Conservation (phyloP, 2,797 vertebrate species). For the Podargus strigoides region DNA sequence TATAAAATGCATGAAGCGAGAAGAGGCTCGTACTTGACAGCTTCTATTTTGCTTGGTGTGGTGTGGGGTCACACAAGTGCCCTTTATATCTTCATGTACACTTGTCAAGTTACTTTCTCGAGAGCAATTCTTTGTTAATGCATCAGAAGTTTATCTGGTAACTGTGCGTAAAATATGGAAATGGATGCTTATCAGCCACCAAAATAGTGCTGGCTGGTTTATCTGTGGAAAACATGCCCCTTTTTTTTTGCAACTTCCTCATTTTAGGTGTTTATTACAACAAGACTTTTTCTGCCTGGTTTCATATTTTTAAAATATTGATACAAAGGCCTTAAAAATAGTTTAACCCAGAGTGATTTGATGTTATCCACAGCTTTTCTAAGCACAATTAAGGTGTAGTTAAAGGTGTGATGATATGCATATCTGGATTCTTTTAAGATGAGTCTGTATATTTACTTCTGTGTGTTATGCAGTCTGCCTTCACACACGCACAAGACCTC, state of each 20-base stretch:
- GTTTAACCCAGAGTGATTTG: neutral
- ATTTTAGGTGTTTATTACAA: constrained; percentile 34
- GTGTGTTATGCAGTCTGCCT: neutral
- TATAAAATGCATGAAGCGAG: neutral
- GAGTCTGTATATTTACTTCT: neutral
- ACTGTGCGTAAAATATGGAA: neutral
- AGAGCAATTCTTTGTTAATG: neutral
- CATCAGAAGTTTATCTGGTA: neutral
- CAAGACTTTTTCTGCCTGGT: neutral
- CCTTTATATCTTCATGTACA: neutral
- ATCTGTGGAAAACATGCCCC: constrained; percentile 28
- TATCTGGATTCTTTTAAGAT: neutral
- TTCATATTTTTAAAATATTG: neutral
- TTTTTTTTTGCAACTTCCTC: constrained; percentile 42
- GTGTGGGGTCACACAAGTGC: neutral
- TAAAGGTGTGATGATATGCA: neutral
- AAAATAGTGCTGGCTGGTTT: neutral
- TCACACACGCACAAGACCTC: neutral
- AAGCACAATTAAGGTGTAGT: neutral
- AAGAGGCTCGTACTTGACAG: neutral
- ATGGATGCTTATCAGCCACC: neutral
- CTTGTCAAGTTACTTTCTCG: neutral
- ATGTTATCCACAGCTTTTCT: neutral
- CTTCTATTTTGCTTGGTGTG: neutral
- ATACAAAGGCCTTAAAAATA: neutral